A percentile compares a stretch with the other conserved stretches of the same genome.
These are phyloP conservation scores for Andricus curvator DNA, from an alignment of 2,888 invertebrate genomes.

Conservation along the genomic window DNA sequence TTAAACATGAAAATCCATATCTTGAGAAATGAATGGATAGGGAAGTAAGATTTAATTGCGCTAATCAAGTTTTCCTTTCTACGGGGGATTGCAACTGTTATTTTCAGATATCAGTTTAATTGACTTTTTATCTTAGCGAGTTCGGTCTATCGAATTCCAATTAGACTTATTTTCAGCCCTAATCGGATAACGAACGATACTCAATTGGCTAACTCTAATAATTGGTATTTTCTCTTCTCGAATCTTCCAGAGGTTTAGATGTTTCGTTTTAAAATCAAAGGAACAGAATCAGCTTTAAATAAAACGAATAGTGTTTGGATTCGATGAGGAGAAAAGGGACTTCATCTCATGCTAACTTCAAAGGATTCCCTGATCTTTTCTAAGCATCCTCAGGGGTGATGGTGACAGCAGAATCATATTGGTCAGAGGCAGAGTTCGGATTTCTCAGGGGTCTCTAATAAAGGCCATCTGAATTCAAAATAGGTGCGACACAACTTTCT, in stretches of 20 bases:
- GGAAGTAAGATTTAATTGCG: neutral
- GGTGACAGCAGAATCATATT: conserved; percentile 11
- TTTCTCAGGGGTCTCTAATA: neutral
- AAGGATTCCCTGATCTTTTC: neutral
- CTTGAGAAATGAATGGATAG: neutral
- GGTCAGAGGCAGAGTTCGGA: neutral
- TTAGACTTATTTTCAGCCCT: neutral
- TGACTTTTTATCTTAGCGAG: conserved; percentile 4
- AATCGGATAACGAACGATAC: conserved; percentile 28
- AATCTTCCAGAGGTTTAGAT: conserved; percentile 34
- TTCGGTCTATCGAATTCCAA: conserved; percentile 8
- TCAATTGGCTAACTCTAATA: conserved; percentile 1
- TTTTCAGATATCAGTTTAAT: conserved; percentile 11
- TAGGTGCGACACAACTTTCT: neutral
- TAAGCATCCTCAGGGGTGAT: neutral
- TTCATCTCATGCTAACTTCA: neutral
- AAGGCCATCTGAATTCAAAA: neutral
- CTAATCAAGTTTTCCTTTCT: conserved; percentile 13
- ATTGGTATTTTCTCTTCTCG: neutral
- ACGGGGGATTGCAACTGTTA: neutral
- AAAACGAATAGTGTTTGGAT: neutral
- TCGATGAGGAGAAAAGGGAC: neutral
- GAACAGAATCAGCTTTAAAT: neutral
- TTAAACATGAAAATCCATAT: neutral
- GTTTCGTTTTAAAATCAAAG: neutral